Conservation (phyloP, 2,888 invertebrate species). For the Melanargia galathea region DNA sequence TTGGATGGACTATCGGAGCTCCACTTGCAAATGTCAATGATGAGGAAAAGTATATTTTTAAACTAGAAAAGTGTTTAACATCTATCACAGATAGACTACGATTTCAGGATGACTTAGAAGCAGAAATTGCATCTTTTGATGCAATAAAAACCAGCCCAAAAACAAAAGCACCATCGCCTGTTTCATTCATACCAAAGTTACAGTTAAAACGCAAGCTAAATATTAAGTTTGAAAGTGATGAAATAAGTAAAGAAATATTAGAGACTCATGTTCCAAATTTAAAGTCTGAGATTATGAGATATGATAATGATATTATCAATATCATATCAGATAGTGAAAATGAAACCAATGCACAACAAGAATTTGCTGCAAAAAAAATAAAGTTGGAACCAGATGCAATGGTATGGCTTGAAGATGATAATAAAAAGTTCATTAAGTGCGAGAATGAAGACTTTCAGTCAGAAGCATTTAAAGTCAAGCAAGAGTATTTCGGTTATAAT, state of each 20-base stretch:
- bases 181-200: conserved; percentile 45
- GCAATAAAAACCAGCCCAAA: conserved; percentile 5
- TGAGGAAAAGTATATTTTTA: conserved; percentile 67
- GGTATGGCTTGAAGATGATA: conserved; percentile 42
- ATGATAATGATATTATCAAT: conserved; percentile 48
- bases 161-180: conserved; percentile 39
- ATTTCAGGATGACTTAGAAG: conserved; percentile 57
- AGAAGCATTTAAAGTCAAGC: conserved; percentile 70
- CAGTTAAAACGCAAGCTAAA: conserved; percentile 59
- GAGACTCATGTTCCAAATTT: neutral
- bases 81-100: conserved; percentile 51
- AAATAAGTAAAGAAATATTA: conserved; percentile 23
- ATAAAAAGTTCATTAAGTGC: conserved; percentile 51
- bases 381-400: conserved; percentile 49
- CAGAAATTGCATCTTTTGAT: conserved; percentile 45
- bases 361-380: conserved; percentile 47
- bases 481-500: conserved; percentile 67
- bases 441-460: conserved; percentile 62
- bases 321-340: conserved; percentile 61
- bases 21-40: conserved; percentile 56
- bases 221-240: conserved; percentile 31
- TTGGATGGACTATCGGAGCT: conserved; percentile 72
- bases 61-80: conserved; percentile 53
- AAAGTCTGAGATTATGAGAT: conserved; percentile 35
- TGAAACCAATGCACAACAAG: conserved; percentile 42